Percentiles rank a stretch among this genome's conserved stretches.
phyloP scores from a whole-genome alignment of 2,113 vertebrate genomes.

The Terrapene triunguis region DNA sequence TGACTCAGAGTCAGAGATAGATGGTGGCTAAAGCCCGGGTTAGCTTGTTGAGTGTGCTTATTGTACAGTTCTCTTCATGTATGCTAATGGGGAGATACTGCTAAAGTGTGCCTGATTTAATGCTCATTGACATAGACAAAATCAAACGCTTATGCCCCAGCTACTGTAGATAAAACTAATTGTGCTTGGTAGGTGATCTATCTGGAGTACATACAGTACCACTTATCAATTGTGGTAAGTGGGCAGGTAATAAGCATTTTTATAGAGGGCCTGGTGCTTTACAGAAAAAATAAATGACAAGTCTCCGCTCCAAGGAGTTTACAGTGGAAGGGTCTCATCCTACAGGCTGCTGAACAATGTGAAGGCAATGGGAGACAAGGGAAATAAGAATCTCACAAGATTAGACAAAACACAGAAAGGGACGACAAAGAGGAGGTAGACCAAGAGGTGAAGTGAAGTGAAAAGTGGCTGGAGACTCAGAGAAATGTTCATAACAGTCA shows the following conservation, averaged over 20 bases:
- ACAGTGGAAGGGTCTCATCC: background rate
- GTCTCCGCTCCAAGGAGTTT: background rate
- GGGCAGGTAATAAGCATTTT: background rate
- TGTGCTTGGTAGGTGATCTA: rapidly evolving
- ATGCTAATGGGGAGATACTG: background rate
- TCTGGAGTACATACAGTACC: background rate
- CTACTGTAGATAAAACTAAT: background rate
- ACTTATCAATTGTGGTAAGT: background rate
- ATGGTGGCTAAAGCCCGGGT: rapidly evolving
- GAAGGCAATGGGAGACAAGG: background rate
- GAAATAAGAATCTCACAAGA: background rate
- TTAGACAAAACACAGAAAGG: background rate
- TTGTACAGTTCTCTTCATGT: background rate
- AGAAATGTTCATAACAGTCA: background rate
- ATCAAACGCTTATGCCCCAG: background rate
- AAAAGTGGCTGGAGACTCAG: background rate
- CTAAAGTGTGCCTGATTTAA: background rate
- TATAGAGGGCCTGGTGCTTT: background rate
- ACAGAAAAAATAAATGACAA: background rate
- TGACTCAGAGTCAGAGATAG: rapidly evolving
- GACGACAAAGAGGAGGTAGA: background rate
- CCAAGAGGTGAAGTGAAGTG: background rate
- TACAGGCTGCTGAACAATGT: background rate
- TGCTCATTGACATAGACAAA: background rate
- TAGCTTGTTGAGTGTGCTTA: background rate